Evolutionary conservation across 2,797 vertebrate genomes (phyloP).

Genomic region (Podarcis siculus): DNA sequence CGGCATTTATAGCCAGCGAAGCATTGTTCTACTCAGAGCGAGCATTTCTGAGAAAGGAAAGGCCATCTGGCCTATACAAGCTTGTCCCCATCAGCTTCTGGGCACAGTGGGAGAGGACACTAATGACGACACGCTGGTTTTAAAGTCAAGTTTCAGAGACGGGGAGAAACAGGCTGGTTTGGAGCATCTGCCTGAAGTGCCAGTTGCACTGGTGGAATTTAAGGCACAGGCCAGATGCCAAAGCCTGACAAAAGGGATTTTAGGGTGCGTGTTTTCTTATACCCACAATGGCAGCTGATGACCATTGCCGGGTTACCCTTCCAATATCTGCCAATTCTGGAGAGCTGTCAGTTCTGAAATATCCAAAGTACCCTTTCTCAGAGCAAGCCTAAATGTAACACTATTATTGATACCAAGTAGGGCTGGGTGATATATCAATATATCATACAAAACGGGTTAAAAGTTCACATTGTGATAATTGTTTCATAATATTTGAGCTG

Average conservation of each 20-base stretch:
- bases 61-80: conserved; percentile 17
- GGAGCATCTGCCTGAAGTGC: conserved; percentile 1
- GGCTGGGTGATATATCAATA: no score
- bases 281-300: not conserved
- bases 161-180: conserved; percentile 18
- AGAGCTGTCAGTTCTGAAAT: not conserved
- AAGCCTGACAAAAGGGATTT: not conserved
- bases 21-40: conserved; percentile 9
- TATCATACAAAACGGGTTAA: no score
- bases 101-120: not conserved
- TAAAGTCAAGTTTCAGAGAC: conserved; percentile 8
- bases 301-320: not conserved
- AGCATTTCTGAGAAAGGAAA: conserved; percentile 20
- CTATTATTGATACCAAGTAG: not conserved
- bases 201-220: not conserved
- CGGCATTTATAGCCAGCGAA: not conserved
- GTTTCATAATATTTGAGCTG: no score
- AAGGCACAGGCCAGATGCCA: not conserved
- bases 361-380: not conserved
- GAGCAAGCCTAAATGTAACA: not conserved
- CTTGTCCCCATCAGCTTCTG: not conserved
- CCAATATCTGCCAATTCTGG: not conserved
- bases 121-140: not conserved
- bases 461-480: no score
- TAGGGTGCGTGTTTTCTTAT: not conserved